Conservation (phyloP, 2,113 vertebrate species). For the Lethenteron camtschaticum region DNA sequence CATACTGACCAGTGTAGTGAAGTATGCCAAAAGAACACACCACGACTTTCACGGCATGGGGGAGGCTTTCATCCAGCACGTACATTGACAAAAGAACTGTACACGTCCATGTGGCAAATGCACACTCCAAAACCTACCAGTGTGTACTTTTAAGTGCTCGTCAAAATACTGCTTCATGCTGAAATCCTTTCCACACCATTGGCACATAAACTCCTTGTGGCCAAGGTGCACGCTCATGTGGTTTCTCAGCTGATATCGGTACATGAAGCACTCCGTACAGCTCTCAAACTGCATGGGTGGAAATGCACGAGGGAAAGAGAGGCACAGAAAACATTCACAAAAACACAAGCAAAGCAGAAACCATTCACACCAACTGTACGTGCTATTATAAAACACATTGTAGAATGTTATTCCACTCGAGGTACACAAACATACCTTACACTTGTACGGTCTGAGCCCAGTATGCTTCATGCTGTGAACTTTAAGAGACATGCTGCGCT, state of each 20-base stretch:
- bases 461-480: conserved; percentile 92
- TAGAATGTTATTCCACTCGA: neutral
- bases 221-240: conserved; percentile 98
- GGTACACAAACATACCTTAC: conserved; percentile 41
- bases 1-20: too few species aligned
- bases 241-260: conserved; percentile 90
- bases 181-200: conserved; percentile 97
- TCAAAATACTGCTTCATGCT: conserved; percentile 99
- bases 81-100: neutral
- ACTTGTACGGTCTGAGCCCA: conserved; percentile 86
- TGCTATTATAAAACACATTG: neutral
- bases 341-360: neutral
- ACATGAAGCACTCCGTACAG: conserved; percentile 73
- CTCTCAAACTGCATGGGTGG: conserved; percentile 28
- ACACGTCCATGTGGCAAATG: neutral
- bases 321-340: neutral
- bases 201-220: conserved; percentile 97
- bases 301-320: neutral
- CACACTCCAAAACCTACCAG: conserved; percentile 37
- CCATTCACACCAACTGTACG: neutral
- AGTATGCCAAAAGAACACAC: too few species aligned
- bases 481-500: conserved; percentile 97
- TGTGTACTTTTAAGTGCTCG: conserved; percentile 95
- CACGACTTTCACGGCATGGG: too few species aligned
- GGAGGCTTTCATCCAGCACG: too few species aligned